Percentiles rank a stretch among this genome's conserved stretches.
Conservation (phyloP, 2,113 vertebrate genomes). For the Zosterops lateralis region DNA sequence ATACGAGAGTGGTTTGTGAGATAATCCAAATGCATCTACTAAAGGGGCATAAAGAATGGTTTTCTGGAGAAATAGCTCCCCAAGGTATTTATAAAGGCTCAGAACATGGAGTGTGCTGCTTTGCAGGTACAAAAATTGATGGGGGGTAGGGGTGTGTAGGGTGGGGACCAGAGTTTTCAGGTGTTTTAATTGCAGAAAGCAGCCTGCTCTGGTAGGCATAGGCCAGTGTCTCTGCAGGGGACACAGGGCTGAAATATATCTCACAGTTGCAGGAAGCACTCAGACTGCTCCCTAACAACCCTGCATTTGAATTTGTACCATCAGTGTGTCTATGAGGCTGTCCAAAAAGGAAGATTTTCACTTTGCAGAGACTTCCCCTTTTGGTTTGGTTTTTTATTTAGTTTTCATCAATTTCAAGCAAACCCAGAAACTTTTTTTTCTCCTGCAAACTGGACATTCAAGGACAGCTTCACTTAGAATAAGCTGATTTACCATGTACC, state of each 20-base stretch:
- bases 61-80: background rate
- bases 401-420: background rate
- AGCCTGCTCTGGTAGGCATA: background rate
- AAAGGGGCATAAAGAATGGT: background rate
- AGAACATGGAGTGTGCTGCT: background rate
- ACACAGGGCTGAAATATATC: background rate
- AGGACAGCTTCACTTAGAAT: background rate
- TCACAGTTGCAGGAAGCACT: background rate
- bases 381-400: background rate
- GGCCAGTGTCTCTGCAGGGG: background rate
- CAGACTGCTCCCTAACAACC: background rate
- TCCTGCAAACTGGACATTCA: background rate
- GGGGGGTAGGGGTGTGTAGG: too few species aligned
- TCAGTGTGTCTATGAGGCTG: background rate
- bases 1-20: background rate
- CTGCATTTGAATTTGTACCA: background rate
- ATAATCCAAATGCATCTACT: background rate
- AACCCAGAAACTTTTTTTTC: background rate
- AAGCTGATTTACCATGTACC: rapidly evolving
- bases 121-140: background rate
- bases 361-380: background rate
- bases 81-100: background rate
- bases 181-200: background rate
- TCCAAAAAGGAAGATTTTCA: background rate
- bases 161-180: background rate